Evolutionary conservation across 2,888 invertebrate genomes (phyloP).

Genomic region (Gastracanthus pulcherrimus): DNA sequence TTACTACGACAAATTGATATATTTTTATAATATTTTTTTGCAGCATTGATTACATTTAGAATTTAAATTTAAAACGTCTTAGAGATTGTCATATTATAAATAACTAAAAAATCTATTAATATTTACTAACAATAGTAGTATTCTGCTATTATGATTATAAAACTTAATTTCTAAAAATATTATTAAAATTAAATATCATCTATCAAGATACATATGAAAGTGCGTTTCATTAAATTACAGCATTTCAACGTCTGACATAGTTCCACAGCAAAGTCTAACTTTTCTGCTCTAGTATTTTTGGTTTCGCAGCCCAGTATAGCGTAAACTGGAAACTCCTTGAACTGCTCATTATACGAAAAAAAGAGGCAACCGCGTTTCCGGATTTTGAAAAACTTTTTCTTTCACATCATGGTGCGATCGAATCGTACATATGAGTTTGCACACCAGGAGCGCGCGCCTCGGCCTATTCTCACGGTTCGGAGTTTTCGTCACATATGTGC

Average conservation of each 20-base stretch:
- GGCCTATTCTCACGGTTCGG: slow-evolving; percentile 30
- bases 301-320: too few species aligned
- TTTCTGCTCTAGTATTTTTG: neutral
- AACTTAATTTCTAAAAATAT: too few species aligned
- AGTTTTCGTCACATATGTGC: slow-evolving; percentile 10
- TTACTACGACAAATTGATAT: too few species aligned
- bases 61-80: too few species aligned
- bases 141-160: too few species aligned
- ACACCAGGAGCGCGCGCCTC: neutral
- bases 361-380: slow-evolving; percentile 2
- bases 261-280: neutral
- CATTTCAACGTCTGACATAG: neutral
- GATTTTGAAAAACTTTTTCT: neutral
- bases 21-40: too few species aligned
- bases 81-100: too few species aligned
- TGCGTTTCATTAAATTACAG: neutral
- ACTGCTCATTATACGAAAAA: neutral
- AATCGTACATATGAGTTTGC: too few species aligned
- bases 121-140: too few species aligned
- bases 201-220: neutral
- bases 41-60: too few species aligned
- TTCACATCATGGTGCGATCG: too few species aligned
- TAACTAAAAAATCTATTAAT: too few species aligned
- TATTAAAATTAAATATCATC: neutral
- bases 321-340: neutral